Evolutionary conservation across 2,888 invertebrate species (phyloP).

Genomic region (Hirtodrosophila trivittata): DNA sequence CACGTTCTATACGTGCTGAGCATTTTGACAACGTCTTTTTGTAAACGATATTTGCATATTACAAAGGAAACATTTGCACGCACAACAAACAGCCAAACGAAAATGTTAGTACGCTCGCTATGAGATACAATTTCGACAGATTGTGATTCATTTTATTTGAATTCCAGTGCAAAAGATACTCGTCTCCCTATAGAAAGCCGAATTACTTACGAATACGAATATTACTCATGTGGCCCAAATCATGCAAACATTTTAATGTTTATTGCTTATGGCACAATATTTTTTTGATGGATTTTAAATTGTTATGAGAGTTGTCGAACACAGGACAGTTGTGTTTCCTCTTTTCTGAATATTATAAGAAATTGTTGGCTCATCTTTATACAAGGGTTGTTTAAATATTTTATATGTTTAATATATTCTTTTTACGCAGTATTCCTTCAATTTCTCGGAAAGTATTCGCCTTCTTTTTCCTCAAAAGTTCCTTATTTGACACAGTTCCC

Average conservation of each 20-base stretch:
- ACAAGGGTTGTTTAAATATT: no score
- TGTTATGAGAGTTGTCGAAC: constrained; percentile 44
- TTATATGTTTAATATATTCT: no score
- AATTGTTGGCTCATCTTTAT: no score
- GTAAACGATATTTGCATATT: constrained; percentile 48
- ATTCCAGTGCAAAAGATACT: constrained; percentile 18
- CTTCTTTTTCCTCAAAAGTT: no score
- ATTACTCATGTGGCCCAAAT: constrained; percentile 58
- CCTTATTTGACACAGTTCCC: no score
- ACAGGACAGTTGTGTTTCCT: constrained; percentile 6
- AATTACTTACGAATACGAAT: constrained; percentile 7
- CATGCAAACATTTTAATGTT: constrained; percentile 39
- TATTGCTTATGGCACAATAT: constrained; percentile 34
- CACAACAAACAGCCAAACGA: constrained; percentile 29
- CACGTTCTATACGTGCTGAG: constrained; percentile 37
- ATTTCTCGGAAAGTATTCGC: no score
- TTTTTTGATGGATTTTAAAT: constrained; percentile 56
- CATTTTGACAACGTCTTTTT: constrained; percentile 24
- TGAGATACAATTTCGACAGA: neutral
- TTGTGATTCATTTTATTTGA: constrained; percentile 40
- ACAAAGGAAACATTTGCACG: constrained; percentile 38
- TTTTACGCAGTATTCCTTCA: no score
- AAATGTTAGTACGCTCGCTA: constrained; percentile 39
- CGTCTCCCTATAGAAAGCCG: constrained; percentile 32
- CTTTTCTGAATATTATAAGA: neutral